Evolutionary conservation across 2,113 vertebrate genomes (phyloP), one percentile per base, ranked within the genome.

Genomic region (Xenus cinereus): DNA sequence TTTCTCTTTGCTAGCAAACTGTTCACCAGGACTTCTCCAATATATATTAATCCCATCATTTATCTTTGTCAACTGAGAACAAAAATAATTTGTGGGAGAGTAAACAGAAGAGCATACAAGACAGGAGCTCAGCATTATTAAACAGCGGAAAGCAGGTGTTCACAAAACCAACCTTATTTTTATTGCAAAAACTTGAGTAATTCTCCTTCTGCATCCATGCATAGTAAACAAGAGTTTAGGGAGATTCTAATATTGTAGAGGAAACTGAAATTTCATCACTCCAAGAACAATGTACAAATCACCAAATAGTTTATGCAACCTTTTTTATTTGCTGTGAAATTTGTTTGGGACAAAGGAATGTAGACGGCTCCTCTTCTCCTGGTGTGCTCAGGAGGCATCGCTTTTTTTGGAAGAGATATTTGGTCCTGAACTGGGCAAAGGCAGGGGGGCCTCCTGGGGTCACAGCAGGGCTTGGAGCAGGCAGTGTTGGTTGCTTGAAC

Each of bases 11-110:
- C 98, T 96, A 84, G 97, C 98, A 97, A 97, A 98, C 98, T 98
- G 98, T 97, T 98, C 97, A 67, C 95, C 78, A 96, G 98, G 98
- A 98, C 98, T 99, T 98, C 98, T 99, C 98, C 99, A 99, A 99
- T 99, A 99, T 99, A 98, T 99, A 99, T 99, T 99, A 99, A 99
- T 99, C 99, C 99, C 98, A 97, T 97, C 99, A 99, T 99, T 99
- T 99, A 99, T 99, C 99, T 99, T 99, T 99, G 99, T 99, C 99
- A 99, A 99, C 98, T 97, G 98, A 98, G 98, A 98, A 98, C 98
- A 98, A 98, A 98, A 99, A 99, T 99, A 98, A 99, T 99, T 99
- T 98, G 98, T 96, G 95, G 98, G 97, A 98, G 98, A 98, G 99
- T 98, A 99, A 99, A 99, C 98, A 99, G 98, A 98, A 98, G 98